These are phyloP conservation scores for Teinopalpus imperialis DNA, from an alignment of 2,888 invertebrate genomes.

Conservation along the genomic window DNA sequence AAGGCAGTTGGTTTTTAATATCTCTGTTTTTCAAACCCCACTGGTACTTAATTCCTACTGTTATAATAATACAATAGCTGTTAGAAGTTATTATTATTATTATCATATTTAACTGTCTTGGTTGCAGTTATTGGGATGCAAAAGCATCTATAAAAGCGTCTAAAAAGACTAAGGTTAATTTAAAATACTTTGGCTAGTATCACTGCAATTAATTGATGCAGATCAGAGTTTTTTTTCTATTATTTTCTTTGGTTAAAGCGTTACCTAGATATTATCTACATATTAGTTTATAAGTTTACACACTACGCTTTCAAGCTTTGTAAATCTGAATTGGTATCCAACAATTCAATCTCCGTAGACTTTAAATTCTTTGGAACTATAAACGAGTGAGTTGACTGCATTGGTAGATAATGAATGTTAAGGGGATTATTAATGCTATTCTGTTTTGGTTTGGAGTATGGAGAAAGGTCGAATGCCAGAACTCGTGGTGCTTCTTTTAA, in stretches of 20 bases:
- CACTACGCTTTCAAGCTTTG: neutral
- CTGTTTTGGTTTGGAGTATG: neutral
- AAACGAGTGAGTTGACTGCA: neutral
- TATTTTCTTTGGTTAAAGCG: slow-evolving; percentile 5
- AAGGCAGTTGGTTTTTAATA: too few relatives aligned
- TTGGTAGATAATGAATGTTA: slow-evolving; percentile 10
- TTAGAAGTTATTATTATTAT: too few relatives aligned
- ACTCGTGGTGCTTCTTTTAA: slow-evolving; percentile 10
- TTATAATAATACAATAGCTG: too few relatives aligned
- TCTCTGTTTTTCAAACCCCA: too few relatives aligned
- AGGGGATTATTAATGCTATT: slow-evolving; percentile 14
- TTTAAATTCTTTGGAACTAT: neutral
- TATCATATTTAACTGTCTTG: too few relatives aligned
- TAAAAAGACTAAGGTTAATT: too few relatives aligned
- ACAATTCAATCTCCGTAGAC: slow-evolving; percentile 3
- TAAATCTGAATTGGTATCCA: slow-evolving; percentile 15
- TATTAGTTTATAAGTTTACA: neutral
- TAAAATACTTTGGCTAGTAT: too few relatives aligned
- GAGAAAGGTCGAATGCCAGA: neutral
- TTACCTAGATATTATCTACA: neutral
- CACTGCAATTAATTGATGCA: too few relatives aligned
- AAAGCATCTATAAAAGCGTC: too few relatives aligned
- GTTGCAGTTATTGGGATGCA: too few relatives aligned
- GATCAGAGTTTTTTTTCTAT: neutral
- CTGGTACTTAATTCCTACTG: too few relatives aligned